Percentiles rank a stretch among this genome's conserved stretches.
Conservation (phyloP, 2,113 vertebrate genomes). For the Cynocephalus volans region DNA sequence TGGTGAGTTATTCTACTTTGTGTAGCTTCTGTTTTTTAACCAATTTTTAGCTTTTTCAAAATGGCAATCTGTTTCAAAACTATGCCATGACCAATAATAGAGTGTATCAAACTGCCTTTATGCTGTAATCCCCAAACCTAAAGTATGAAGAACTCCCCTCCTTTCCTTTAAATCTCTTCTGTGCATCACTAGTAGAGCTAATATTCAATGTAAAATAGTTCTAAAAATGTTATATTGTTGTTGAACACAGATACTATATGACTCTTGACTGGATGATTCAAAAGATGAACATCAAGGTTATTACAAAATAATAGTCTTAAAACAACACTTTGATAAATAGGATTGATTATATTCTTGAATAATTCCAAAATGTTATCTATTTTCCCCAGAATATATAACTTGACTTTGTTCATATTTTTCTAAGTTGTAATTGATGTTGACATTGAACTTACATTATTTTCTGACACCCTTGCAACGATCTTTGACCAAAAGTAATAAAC, state of each 20-base stretch:
- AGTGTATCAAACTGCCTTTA: not conserved
- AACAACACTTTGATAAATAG: not conserved
- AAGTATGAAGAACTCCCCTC: not conserved
- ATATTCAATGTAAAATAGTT: constrained; percentile 45
- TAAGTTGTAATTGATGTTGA: not conserved
- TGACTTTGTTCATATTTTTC: constrained; percentile 41
- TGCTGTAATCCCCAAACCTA: not conserved
- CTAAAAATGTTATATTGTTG: not conserved
- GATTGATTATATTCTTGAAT: not conserved
- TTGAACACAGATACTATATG: not conserved
- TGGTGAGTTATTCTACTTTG: not conserved
- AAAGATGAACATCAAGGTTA: constrained; percentile 54
- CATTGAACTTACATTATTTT: not conserved
- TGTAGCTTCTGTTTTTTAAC: not conserved
- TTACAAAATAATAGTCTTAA: constrained; percentile 54
- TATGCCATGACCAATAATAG: not conserved
- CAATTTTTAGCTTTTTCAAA: not conserved
- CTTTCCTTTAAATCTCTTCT: constrained; percentile 32
- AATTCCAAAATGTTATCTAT: not conserved
- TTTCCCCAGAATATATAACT: constrained; percentile 3
- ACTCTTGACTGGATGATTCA: not conserved
- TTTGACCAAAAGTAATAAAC: constrained; percentile 34
- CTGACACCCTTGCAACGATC: not conserved
- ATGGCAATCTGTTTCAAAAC: not conserved
- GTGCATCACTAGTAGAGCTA: not conserved